phyloP scores from a whole-genome alignment of 2,113 vertebrate genomes.

The Oxyruncus cristatus region DNA sequence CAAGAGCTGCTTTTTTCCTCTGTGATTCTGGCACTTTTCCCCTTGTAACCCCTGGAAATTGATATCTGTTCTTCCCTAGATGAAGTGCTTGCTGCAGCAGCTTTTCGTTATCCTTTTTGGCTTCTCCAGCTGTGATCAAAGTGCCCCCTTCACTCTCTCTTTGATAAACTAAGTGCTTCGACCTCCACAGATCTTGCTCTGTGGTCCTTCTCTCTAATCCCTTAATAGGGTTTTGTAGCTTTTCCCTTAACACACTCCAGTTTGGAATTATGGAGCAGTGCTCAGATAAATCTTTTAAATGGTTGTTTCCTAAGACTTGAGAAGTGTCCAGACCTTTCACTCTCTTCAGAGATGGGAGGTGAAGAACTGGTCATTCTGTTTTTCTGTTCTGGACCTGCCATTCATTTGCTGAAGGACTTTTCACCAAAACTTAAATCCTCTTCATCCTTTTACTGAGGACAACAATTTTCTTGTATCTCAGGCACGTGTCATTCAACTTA shows the following conservation, averaged over 20 bases:
- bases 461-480: fast-evolving
- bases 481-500: fast-evolving
- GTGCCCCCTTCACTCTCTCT: background rate
- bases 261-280: background rate
- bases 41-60: background rate
- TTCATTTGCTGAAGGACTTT: background rate
- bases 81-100: background rate
- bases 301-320: background rate
- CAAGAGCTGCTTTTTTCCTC: background rate
- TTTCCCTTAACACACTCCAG: background rate
- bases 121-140: background rate
- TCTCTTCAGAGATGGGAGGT: background rate
- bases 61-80: background rate
- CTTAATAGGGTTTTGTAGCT: background rate
- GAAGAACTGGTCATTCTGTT: background rate
- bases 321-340: background rate
- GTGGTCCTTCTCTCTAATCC: background rate
- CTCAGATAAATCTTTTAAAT: background rate
- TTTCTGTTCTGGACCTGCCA: background rate
- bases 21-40: background rate
- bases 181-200: background rate
- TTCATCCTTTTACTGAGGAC: background rate
- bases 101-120: background rate
- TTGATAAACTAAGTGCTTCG: background rate
- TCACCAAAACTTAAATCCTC: background rate